Evolutionary conservation across 2,113 vertebrate genomes (phyloP), one percentile per base, ranked within the genome.

Genomic region (Ictidomys tridecemlineatus): DNA sequence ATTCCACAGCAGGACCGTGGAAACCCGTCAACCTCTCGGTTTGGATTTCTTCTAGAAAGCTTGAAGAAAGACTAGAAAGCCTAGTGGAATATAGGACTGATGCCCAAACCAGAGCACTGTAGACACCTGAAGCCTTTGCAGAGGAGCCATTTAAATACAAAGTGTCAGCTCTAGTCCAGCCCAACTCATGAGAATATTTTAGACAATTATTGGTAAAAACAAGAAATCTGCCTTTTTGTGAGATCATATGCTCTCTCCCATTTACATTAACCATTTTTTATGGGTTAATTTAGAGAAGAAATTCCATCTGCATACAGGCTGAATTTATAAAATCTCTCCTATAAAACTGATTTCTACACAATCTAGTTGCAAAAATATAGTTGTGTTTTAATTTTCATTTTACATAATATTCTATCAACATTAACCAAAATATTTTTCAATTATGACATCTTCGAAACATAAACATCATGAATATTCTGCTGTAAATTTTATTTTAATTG

Each of bases 201-300:
- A 92, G 65, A 53, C 14, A 72, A 56, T 28, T 67, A 3, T n/a
- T 17, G 20, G 18, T 58, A 76, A 86, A 86, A 89, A 65, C 20
- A 61, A 87, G 63, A 94, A 94, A 87, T 70, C 32, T 72, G 4
- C 22, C 26, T 37, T 86, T 61, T 86, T 77, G 18, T 26, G 58
- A 77, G 67, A 76, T 24, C 63, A 78, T 73, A 93, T 17, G 5
- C 18, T 39, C 70, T 39, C 70, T 76, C 56, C 61, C 61, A 63
- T 63, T 63, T 63, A 63, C 8, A 24, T 63, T 63, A 63, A n/a
- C 5, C 70, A 11, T 78, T 72, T 70, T 70, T 48, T 70, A 34
- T 37, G 28, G 42, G 48, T 84, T 76, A 73, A 95, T 79, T n/a
- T 88, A 80, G 51, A 76, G 80, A 74, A 65, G 13, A 76, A 94